Evolutionary conservation across 2,113 vertebrate species (phyloP).

Genomic region (Notiomystis cincta): DNA sequence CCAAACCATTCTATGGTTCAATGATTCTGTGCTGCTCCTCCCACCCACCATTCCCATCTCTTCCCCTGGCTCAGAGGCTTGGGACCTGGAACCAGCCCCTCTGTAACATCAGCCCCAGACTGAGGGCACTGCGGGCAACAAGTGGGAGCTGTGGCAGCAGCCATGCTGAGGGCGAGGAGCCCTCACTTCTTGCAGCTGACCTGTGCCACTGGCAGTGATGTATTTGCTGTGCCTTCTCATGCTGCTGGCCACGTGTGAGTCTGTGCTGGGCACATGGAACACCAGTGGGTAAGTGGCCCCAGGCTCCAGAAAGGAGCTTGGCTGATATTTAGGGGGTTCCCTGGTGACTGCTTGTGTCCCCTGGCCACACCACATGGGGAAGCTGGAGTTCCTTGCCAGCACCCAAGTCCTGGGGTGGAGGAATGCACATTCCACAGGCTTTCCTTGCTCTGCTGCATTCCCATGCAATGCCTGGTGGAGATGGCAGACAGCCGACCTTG

Average conservation of each 20-base stretch:
- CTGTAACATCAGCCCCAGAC: not conserved
- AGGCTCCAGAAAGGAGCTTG: not conserved
- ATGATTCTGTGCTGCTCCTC: not conserved
- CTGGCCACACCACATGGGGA: accelerated
- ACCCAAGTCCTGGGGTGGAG: too few relatives aligned
- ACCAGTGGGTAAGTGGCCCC: not conserved
- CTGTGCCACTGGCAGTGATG: not conserved
- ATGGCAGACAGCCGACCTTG: not conserved
- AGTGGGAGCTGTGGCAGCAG: too few relatives aligned
- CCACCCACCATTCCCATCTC: too few relatives aligned
- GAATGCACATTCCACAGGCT: accelerated
- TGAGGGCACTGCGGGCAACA: not conserved
- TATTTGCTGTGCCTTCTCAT: not conserved
- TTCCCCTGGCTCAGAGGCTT: not conserved
- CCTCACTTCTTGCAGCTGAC: not conserved
- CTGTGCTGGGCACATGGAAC: not conserved
- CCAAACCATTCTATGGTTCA: not conserved
- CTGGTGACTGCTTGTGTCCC: too few relatives aligned
- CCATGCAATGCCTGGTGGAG: not conserved
- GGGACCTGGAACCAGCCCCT: not conserved
- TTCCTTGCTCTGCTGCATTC: not conserved
- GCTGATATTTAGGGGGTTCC: not conserved
- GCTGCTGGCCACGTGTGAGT: not conserved
- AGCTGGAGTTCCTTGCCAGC: not conserved
- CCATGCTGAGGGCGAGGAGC: accelerated